Base-by-base conservation (phyloP, 2,888 invertebrate species). In the Andrena marginata region DNA sequence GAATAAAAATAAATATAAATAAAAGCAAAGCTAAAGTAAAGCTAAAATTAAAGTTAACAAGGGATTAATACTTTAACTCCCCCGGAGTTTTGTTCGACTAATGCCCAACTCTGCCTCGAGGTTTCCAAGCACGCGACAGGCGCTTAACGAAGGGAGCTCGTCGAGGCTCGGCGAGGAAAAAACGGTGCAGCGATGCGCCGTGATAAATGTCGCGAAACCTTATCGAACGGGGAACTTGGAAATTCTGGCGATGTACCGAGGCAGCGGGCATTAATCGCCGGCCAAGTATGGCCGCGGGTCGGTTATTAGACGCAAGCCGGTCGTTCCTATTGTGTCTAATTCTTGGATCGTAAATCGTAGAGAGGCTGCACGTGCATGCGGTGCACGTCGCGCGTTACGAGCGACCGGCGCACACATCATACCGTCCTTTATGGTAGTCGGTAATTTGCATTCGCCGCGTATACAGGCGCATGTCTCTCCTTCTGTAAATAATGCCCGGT, bases 291-390 rank as follows among this genome's bases (percentile, higher is more conserved):
- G 86, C 60, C 51, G 80, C 69, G 33, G 75, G 77, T 64, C 75
- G 78, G 77, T 87, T 87, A 88, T 87, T 88, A 85, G 82, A 79
- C 73, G 62, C 73, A 77, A 81, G 73, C 31, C 84, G 80, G 56
- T 79, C 86, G 84, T 86, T 80, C 79, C 90, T 86, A 90, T 90
- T 90, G 90, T 89, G 86, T 89, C 89, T 83, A 90, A 90, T 87
- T 90, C 90, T 85, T 74, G 81, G 86, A 84, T 90, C 89, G 89
- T 86, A 89, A 90, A 90, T 88, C 87, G 77, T 60, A 70, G 82
- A 33, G 82, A 54, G 74, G 64, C 49, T 74, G 89, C 90, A 87
- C 86, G 86, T 88, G 90, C 87, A 86, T 77, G 83, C 82, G 62
- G 73, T 68, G 82, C 82, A 49, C 72, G 74, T 80, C 84, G 86